Base-by-base conservation (phyloP, 2,888 invertebrate genomes). In the Pogonocherus hispidulus region DNA sequence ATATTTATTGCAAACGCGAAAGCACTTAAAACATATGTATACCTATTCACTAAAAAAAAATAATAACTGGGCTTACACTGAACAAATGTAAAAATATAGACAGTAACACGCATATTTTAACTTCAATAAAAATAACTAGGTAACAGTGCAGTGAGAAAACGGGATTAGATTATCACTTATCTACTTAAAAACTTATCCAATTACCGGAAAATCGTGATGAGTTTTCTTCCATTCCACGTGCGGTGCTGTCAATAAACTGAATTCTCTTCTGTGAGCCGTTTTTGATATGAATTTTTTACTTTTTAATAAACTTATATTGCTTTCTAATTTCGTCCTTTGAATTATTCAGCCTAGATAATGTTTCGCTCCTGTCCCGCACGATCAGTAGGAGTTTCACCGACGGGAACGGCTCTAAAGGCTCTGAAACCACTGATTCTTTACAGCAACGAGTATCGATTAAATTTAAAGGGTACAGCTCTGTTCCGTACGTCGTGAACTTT, bases 201-300 rank as follows among this genome's bases (percentile, higher is more conserved):
- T 65, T 71, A 73, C 73, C 72, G 22, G 72, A 72, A 72, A 63
- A 72, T 67, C 72, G 64, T 57, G 71, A 51, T 32, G 69, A 67
- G 27, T 72, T 62, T 62, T 63, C 67, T 69, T 69, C 69, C 72
- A 72, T 72, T 66, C 69, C 72, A 72, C 69, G 66, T 71, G 71
- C 32, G 19, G 49, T 27, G 41, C 16, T 59, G 23, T 52, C 59
- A 46, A 52, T 55, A 66, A 69, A 63, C 27, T 37, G 56, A 62
- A 23, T 47, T 22, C 44, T 27, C 37, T 66, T 63, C 57, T 35
- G 63, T 63, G 59, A 66, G 71, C 69, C 71, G 71, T 71, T 71
- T 71, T 69, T 66, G 57, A 49, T 20, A 62, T 22, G 3, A 35
- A 35, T 35, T 5, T 54, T 54, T 54, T 16, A 54, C 54, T 54